These are phyloP conservation scores for Ceyx erithaca DNA, from an alignment of 2,797 vertebrate species.

Conservation along the genomic window DNA sequence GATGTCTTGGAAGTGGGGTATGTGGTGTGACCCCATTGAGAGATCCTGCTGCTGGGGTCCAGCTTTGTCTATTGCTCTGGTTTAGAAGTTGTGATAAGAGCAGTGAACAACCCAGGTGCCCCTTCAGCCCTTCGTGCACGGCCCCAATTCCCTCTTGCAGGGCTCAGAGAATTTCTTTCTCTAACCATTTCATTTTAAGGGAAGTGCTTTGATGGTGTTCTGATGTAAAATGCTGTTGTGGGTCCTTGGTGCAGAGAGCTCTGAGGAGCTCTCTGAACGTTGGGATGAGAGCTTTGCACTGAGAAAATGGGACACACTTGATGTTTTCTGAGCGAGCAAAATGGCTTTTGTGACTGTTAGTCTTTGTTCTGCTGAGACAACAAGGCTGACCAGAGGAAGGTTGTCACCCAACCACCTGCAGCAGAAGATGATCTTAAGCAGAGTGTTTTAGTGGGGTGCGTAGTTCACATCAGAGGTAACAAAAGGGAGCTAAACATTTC, in stretches of 20 bases:
- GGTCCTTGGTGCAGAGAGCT: background rate
- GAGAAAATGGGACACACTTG: background rate
- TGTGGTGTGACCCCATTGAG: background rate
- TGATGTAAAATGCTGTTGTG: background rate
- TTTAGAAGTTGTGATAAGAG: slow-evolving; percentile 46
- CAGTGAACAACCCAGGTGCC: slow-evolving; percentile 30
- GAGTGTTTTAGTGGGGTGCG: background rate
- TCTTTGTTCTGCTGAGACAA: background rate
- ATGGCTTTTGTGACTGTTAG: rapidly evolving
- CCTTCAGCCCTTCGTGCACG: slow-evolving; percentile 19
- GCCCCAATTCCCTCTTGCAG: background rate
- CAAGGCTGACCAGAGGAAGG: background rate
- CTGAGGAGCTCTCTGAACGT: background rate
- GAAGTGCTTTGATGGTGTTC: slow-evolving; percentile 28
- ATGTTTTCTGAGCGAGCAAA: background rate
- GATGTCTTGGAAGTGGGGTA: rapidly evolving
- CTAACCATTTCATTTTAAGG: slow-evolving; percentile 9
- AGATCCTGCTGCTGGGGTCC: background rate
- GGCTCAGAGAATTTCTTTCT: slow-evolving; percentile 20
- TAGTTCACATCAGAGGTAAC: background rate
- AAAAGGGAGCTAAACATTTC: background rate
- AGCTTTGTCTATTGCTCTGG: slow-evolving; percentile 48
- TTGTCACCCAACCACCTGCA: background rate
- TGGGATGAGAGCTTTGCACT: background rate
- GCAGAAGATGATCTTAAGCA: background rate